Conservation (phyloP, 2,113 vertebrate species). For the Emydocephalus ijimae region DNA sequence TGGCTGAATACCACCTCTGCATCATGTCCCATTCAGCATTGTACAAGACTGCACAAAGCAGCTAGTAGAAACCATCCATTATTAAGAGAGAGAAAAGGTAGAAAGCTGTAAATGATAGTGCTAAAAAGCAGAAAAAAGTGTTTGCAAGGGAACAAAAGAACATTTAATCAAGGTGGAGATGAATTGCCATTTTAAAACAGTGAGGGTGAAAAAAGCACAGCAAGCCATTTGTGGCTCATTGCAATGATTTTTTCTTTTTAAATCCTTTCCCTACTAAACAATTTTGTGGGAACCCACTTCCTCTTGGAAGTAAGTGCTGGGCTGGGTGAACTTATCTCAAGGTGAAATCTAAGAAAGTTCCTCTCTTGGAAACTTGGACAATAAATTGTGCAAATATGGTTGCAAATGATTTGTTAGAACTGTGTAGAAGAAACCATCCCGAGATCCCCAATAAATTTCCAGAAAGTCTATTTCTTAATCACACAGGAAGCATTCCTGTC, state of each 20-base stretch:
- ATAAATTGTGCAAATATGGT: neutral
- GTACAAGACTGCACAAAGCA: neutral
- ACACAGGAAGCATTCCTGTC: neutral
- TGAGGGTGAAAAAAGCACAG: neutral
- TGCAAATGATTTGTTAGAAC: neutral
- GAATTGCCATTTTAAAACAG: neutral
- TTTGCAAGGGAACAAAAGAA: neutral
- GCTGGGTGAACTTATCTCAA: neutral
- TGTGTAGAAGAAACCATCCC: neutral
- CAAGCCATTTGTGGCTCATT: neutral
- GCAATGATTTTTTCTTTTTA: neutral
- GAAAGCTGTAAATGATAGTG: neutral
- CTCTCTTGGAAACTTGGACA: neutral
- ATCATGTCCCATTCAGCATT: neutral
- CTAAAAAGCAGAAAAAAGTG: neutral
- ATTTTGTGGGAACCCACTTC: neutral
- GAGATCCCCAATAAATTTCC: neutral
- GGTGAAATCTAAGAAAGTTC: neutral
- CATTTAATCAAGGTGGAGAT: neutral
- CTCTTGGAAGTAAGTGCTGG: neutral
- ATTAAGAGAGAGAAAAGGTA: neutral
- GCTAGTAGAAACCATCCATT: neutral
- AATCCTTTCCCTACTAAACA: neutral
- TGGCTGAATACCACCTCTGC: too few species aligned
- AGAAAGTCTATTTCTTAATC: neutral